Conservation (phyloP, 2,888 invertebrate species). For the Cryptophagus acutangulus region DNA sequence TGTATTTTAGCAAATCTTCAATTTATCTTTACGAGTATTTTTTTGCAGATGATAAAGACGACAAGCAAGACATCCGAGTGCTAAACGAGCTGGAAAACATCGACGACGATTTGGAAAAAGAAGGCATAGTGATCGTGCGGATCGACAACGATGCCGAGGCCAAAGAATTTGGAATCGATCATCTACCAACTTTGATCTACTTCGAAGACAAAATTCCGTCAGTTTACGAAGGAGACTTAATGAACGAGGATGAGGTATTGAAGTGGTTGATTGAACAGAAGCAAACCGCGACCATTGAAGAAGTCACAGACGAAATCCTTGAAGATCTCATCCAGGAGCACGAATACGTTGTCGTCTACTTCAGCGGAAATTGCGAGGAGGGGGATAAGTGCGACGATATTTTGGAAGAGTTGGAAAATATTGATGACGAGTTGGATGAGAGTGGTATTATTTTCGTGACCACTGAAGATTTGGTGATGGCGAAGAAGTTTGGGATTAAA, state of each 20-base stretch:
- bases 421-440: constrained; percentile 89
- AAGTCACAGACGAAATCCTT: constrained; percentile 88
- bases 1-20: constrained; percentile 37
- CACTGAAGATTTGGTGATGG: constrained; percentile 75
- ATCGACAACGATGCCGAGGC: constrained; percentile 88
- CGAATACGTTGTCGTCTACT: constrained; percentile 91
- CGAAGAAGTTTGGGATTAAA: constrained; percentile 81
- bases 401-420: constrained; percentile 80
- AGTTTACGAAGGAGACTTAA: constrained; percentile 84
- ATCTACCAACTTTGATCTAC: constrained; percentile 79
- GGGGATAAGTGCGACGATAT: constrained; percentile 84
- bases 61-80: constrained; percentile 82
- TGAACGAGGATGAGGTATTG: constrained; percentile 89
- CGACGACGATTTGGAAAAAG: constrained; percentile 84
- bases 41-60: constrained; percentile 77
- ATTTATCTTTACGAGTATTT: constrained; percentile 3
- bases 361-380: constrained; percentile 84
- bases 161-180: constrained; percentile 85
- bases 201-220: constrained; percentile 90
- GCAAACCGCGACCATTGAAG: constrained; percentile 86
- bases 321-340: constrained; percentile 80
- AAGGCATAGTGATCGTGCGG: constrained; percentile 84
- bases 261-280: constrained; percentile 85
- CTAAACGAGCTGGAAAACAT: constrained; percentile 88
- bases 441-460: constrained; percentile 91